These are phyloP conservation scores for Andrena chrysosceles DNA, from an alignment of 2,888 invertebrate species.

Conservation along the genomic window DNA sequence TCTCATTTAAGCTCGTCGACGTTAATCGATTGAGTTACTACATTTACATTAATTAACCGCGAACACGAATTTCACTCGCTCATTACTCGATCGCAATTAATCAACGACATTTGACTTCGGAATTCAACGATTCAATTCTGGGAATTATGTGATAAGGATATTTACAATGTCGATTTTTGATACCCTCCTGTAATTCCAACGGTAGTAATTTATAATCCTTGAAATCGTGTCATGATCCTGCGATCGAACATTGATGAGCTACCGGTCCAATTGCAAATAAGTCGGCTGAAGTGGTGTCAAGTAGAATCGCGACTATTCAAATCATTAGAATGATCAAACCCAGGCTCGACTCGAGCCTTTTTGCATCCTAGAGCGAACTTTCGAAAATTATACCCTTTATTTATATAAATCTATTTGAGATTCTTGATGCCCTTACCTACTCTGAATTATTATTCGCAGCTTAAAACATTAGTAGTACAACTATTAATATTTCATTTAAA, in stretches of 20 bases:
- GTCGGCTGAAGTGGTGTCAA: neutral
- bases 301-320: too few species aligned
- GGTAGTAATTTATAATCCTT: neutral
- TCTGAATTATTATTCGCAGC: too few species aligned
- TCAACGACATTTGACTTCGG: neutral
- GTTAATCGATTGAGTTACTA: constrained; percentile 11
- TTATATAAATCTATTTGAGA: too few species aligned
- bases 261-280: neutral
- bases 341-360: too few species aligned
- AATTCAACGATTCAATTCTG: neutral
- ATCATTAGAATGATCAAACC: too few species aligned
- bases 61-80: neutral
- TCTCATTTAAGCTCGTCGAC: neutral
- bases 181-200: neutral
- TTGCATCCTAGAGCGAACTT: too few species aligned
- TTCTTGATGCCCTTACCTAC: too few species aligned
- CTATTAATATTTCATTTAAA: too few species aligned
- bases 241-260: neutral
- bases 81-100: neutral
- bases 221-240: neutral
- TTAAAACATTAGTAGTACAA: too few species aligned
- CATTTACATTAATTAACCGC: constrained; percentile 10
- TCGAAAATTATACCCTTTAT: too few species aligned
- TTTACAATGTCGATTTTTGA: too few species aligned
- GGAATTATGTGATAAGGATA: too few species aligned